A percentile compares a stretch with the other conserved stretches of the same genome.
These are phyloP conservation scores for Protosalanx chinensis DNA, from an alignment of 2,797 vertebrate species.

Conservation along the genomic window DNA sequence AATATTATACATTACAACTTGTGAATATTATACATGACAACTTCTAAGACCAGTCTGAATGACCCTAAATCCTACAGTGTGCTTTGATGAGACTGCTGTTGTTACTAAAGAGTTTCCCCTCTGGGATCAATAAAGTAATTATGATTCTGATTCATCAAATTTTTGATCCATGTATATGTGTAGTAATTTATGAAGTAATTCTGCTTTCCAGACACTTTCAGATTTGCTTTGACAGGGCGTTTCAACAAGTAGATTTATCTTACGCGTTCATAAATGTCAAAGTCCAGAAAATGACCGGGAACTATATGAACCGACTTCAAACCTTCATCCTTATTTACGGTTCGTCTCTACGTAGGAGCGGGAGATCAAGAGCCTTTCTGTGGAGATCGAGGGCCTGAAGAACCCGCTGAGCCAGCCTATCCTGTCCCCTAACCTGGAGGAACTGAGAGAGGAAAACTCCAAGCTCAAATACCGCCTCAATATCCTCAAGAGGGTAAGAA, in stretches of 20 bases:
- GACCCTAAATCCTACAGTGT: no score
- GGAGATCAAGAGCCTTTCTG: conserved; percentile 81
- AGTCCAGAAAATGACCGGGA: no score
- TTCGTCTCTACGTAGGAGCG: conserved; percentile 72
- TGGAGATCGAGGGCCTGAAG: conserved; percentile 84
- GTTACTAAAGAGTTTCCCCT: no score
- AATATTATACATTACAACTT: no score
- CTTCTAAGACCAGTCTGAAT: no score
- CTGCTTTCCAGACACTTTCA: neutral
- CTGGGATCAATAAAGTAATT: no score
- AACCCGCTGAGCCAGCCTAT: conserved; percentile 63
- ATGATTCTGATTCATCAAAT: no score
- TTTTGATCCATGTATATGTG: no score
- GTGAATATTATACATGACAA: no score
- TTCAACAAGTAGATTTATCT: neutral
- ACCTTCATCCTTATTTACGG: neutral
- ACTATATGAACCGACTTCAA: neutral
- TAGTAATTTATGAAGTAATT: no score
- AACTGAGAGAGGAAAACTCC: conserved; percentile 84
- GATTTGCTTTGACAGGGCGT: neutral
- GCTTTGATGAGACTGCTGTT: no score
- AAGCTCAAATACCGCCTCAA: conserved; percentile 89
- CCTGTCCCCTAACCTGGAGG: conserved; percentile 71
- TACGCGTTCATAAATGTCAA: no score
- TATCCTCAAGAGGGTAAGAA: conserved; percentile 81